Evolutionary conservation across 2,888 invertebrate genomes (phyloP).

Genomic region (Thymelicus sylvestris): DNA sequence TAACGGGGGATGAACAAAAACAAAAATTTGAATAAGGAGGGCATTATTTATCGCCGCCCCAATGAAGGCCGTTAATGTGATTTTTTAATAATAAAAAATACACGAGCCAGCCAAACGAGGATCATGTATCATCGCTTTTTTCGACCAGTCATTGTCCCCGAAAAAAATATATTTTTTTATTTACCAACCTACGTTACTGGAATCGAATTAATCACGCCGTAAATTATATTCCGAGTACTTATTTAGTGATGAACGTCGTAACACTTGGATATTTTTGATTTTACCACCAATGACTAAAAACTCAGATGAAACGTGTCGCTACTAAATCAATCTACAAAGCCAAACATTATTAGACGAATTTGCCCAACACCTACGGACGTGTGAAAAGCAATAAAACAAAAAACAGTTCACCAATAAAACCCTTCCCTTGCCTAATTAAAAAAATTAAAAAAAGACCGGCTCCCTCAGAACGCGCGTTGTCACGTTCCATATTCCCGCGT

Average conservation of each 20-base stretch:
- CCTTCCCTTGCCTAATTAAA: constrained; percentile 79
- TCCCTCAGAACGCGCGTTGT: constrained; percentile 82
- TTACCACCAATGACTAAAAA: background rate
- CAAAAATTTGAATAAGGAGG: constrained; percentile 85
- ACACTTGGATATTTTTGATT: constrained; percentile 5
- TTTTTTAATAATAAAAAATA: constrained; percentile 82
- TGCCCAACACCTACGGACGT: constrained; percentile 20
- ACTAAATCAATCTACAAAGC: constrained; percentile 14
- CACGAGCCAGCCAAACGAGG: constrained; percentile 80
- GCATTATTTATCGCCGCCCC: constrained; percentile 84
- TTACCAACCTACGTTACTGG: constrained; percentile 60
- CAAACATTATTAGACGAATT: constrained; percentile 28
- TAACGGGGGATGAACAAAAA: constrained; percentile 82
- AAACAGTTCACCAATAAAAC: constrained; percentile 56
- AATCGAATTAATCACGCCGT: constrained; percentile 73
- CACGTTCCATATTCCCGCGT: constrained; percentile 84
- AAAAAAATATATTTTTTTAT: constrained; percentile 66
- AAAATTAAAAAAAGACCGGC: constrained; percentile 72
- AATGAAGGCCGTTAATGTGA: constrained; percentile 85
- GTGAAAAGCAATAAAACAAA: constrained; percentile 48
- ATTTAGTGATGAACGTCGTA: constrained; percentile 35
- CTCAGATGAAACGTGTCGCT: constrained; percentile 2
- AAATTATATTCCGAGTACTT: constrained; percentile 52
- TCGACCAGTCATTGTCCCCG: constrained; percentile 82
- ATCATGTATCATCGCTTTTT: constrained; percentile 83